Percentiles rank a stretch among this genome's conserved stretches.
Conservation (phyloP, 1,140 invertebrate genomes). For the Drosophila grimshawi region DNA sequence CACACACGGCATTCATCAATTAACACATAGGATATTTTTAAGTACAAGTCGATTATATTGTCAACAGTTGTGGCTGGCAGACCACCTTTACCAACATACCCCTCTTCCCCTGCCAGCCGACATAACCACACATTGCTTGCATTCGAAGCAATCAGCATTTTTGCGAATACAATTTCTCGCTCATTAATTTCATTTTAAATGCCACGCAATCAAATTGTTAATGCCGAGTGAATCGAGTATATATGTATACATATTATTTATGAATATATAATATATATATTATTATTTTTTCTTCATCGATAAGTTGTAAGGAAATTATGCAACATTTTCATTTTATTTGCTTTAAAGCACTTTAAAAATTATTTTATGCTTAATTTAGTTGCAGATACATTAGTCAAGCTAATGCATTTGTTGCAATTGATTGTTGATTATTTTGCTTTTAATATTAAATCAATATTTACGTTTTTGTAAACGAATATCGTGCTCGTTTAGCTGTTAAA, state of each 20-base stretch:
- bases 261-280: no score
- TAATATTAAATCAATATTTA: conserved; percentile 29
- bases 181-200: conserved; percentile 64
- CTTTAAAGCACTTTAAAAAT: no score
- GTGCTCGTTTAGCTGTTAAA: conserved; percentile 2
- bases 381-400: no score
- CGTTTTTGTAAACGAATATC: no score
- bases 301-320: no score
- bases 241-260: no score
- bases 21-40: conserved; percentile 64
- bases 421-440: conserved; percentile 9
- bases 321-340: no score
- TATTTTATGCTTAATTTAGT: no score
- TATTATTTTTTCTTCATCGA: no score
- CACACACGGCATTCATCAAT: conserved; percentile 48
- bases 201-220: conserved; percentile 1
- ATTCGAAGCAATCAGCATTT: conserved; percentile 36
- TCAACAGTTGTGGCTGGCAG: conserved; percentile 52
- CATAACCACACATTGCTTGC: not conserved
- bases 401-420: not conserved
- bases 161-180: conserved; percentile 43
- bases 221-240: not conserved
- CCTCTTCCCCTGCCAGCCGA: not conserved
- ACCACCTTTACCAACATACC: not conserved
- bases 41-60: conserved; percentile 71